Base-by-base conservation (phyloP, 2,797 vertebrate genomes). In the Huso huso region DNA sequence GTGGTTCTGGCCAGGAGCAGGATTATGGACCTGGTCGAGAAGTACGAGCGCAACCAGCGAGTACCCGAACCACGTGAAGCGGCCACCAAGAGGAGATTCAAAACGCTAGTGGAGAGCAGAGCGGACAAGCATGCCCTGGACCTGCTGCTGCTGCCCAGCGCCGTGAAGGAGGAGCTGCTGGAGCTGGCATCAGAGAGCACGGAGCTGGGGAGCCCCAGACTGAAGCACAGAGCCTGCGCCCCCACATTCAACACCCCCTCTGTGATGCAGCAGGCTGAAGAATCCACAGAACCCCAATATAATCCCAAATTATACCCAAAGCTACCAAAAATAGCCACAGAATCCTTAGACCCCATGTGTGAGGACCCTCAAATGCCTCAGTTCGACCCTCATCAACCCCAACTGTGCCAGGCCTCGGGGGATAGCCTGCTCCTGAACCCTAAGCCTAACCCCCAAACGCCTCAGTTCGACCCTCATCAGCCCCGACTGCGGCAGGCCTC, bases 1-100 rank as follows among this genome's bases (percentile, higher is more conserved):
- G 93, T 92, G 50, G 93, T 94, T 48, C 91, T 88, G 78, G 93
- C 92, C 68, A 93, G 89, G 80, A 95, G 93, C 52, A 86, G 92
- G 0, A 83, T 95, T 53, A 78, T 84, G 61, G 88, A 91, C 66
- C 85, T 95, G 65, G 79, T 89, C 70, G 85, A 87, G 50, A 77
- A 82, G 62, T 87, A 86, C 52, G 70, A 83, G 64, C 74, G 64
- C 48, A 84, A 74, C 2, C 85, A 73, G 75, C 76, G 74, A 62
- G 69, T 70, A 68, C 78, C 81, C 64, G 78, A 69, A 70, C 76
- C 0, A 71, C 7, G 81, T 79, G 23, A 55, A 10, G 1, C 76
- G 59, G n/a, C 75, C 78, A 64, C 80, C 64, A 72, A 74, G 66
- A 64, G 62, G 49, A 6, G 81, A 70, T 95, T 95, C 73, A 92